Conservation (phyloP, 2,797 vertebrate species). For the Hapalemur alaotrensis region DNA sequence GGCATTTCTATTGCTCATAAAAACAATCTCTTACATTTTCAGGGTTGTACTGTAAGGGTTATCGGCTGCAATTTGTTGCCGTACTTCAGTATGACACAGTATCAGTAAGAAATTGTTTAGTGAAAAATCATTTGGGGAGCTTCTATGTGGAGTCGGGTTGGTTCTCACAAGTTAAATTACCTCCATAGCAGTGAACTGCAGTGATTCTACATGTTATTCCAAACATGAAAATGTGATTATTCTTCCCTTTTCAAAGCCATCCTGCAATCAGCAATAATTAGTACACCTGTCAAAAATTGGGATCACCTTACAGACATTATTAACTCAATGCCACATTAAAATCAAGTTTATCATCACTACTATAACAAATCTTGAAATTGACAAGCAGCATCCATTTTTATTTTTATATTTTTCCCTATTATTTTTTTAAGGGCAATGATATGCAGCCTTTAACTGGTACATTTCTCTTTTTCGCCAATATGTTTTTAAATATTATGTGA, state of each 20-base stretch:
- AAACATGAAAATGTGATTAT: conserved; percentile 10
- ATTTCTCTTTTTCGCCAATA: not conserved
- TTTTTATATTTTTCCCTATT: not conserved
- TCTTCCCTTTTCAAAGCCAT: conserved; percentile 39
- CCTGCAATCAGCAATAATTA: conserved; percentile 47
- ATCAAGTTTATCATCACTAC: not conserved
- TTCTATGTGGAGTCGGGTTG: not conserved
- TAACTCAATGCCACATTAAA: conserved; percentile 43
- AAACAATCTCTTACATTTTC: conserved; percentile 3
- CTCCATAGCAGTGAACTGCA: conserved; percentile 58
- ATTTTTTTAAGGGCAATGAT: not conserved
- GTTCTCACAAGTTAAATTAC: conserved; percentile 55
- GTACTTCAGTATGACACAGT: conserved; percentile 32
- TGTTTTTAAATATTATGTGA: not conserved
- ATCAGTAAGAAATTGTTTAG: not conserved
- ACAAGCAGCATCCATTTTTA: not conserved
- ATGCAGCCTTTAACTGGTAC: not conserved
- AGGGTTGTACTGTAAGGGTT: conserved; percentile 37
- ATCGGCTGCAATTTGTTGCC: conserved; percentile 33
- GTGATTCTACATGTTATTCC: conserved; percentile 32
- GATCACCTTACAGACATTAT: not conserved
- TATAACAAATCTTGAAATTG: not conserved
- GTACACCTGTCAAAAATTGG: not conserved
- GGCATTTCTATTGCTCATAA: conserved; percentile 2
- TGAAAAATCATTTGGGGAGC: conserved; percentile 58